Percentiles rank a stretch among this genome's conserved stretches.
These are phyloP conservation scores for Orthonevra nobilis DNA, from an alignment of 2,888 invertebrate species.

Conservation along the genomic window DNA sequence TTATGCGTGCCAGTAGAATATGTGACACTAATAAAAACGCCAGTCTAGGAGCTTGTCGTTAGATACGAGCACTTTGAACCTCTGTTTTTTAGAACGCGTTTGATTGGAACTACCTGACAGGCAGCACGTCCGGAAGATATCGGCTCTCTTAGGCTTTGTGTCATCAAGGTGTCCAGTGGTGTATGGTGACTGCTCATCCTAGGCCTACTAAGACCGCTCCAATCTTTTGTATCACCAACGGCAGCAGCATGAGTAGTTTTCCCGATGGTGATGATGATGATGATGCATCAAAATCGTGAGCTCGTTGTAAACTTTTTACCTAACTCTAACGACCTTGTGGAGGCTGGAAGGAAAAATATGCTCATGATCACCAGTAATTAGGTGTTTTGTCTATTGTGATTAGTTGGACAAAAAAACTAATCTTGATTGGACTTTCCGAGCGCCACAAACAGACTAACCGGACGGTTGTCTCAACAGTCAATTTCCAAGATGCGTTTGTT, in stretches of 20 bases:
- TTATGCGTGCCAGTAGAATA: constrained; percentile 23
- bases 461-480: constrained; percentile 49
- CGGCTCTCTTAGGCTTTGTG: too few species aligned
- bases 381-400: constrained; percentile 29
- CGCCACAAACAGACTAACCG: not conserved
- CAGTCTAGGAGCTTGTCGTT: constrained; percentile 47
- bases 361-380: constrained; percentile 56
- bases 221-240: constrained; percentile 46
- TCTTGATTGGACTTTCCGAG: constrained; percentile 37
- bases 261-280: constrained; percentile 13
- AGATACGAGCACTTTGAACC: constrained; percentile 8
- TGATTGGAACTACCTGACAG: constrained; percentile 51
- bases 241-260: constrained; percentile 16
- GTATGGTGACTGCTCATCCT: constrained; percentile 42
- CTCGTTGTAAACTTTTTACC: constrained; percentile 10
- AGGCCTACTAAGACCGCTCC: constrained; percentile 35
- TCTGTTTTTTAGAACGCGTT: constrained; percentile 27
- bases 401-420: constrained; percentile 11
- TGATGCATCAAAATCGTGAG: constrained; percentile 35
- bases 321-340: constrained; percentile 17
- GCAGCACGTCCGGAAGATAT: constrained; percentile 61
- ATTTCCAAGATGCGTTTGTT: constrained; percentile 55
- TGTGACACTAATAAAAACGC: constrained; percentile 36
- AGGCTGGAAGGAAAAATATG: constrained; percentile 17
- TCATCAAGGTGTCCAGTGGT: too few species aligned